Percentiles rank a stretch among this genome's conserved stretches.
These are phyloP conservation scores for Phorcus lineatus DNA, from an alignment of 2,888 invertebrate species.

Conservation along the genomic window DNA sequence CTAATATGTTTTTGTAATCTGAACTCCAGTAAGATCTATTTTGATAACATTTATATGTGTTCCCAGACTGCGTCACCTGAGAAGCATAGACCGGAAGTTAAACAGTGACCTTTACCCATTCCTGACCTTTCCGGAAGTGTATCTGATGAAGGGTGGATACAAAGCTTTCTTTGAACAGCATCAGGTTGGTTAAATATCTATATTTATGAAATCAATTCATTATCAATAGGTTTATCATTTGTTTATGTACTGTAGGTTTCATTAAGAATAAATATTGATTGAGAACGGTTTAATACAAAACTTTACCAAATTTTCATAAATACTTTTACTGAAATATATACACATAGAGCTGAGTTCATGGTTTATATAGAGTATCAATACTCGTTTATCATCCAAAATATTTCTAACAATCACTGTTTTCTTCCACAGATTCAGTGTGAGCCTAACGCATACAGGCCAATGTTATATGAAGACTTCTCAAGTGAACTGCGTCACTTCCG, in stretches of 20 bases:
- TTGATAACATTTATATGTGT: too few species aligned
- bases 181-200: constrained; percentile 44
- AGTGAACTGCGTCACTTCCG: constrained; percentile 2
- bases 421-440: not conserved
- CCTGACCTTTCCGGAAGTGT: constrained; percentile 92
- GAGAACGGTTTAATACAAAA: too few species aligned
- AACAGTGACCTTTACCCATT: constrained; percentile 89
- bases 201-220: too few species aligned
- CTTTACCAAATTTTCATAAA: too few species aligned
- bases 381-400: not conserved
- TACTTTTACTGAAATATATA: too few species aligned
- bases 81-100: constrained; percentile 86
- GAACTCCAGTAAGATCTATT: too few species aligned
- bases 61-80: constrained; percentile 85
- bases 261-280: too few species aligned
- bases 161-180: constrained; percentile 86
- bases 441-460: not conserved
- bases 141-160: constrained; percentile 92
- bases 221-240: not conserved
- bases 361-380: too few species aligned
- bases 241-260: too few species aligned
- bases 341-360: too few species aligned
- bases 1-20: too few species aligned
- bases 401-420: not conserved
- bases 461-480: not conserved